Conservation (phyloP, 2,888 invertebrate species). For the Cylloceria caligata region DNA sequence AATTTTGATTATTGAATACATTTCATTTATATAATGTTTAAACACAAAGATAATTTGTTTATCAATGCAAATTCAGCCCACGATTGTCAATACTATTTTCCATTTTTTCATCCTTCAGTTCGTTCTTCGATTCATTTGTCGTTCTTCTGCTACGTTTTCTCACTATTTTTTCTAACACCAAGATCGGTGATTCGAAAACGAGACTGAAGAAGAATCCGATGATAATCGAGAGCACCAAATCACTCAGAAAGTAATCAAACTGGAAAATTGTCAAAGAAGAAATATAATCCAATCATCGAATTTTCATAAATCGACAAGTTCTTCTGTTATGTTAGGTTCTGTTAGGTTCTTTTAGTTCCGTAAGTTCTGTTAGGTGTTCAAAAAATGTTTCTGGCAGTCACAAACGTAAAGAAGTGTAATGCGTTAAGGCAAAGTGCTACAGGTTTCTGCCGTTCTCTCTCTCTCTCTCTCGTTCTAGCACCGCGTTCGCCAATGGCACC, state of each 20-base stretch:
- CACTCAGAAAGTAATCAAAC: slow-evolving; percentile 57
- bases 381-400: no score
- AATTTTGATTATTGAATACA: neutral
- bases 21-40: no score
- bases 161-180: slow-evolving; percentile 51
- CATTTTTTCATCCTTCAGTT: neutral
- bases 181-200: slow-evolving; percentile 59
- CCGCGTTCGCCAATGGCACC: no score
- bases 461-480: no score
- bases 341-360: no score
- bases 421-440: no score
- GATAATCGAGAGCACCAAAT: slow-evolving; percentile 46
- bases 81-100: slow-evolving; percentile 38
- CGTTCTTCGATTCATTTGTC: slow-evolving; percentile 14
- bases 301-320: slow-evolving; percentile 50
- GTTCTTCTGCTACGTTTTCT: neutral
- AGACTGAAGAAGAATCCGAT: slow-evolving; percentile 52
- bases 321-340: no score
- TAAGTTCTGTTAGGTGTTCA: no score
- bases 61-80: slow-evolving; percentile 3
- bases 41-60: neutral
- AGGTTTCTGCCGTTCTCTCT: no score
- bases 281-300: neutral
- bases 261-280: slow-evolving; percentile 39
- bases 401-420: no score